Conservation (phyloP, 2,888 invertebrate genomes). For the Ophion obscuratus region DNA sequence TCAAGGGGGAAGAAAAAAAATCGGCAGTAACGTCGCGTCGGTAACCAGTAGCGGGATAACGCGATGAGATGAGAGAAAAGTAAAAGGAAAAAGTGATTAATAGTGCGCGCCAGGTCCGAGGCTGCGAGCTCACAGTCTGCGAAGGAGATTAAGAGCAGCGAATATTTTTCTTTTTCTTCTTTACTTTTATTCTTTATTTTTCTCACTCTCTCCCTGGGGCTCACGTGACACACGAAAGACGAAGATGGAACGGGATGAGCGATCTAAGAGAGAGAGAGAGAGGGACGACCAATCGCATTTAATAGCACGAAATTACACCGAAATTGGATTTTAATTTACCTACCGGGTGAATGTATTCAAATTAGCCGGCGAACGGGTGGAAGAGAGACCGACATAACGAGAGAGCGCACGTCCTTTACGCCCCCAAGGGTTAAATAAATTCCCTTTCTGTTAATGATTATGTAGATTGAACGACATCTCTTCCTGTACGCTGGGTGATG, state of each 20-base stretch:
- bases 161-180: slow-evolving; percentile 28
- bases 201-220: slow-evolving; percentile 7
- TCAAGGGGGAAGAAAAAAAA: slow-evolving; percentile 15
- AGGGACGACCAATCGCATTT: slow-evolving; percentile 78
- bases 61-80: slow-evolving; percentile 51
- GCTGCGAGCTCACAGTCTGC: slow-evolving; percentile 11
- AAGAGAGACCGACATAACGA: slow-evolving; percentile 77
- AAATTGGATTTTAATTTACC: slow-evolving; percentile 84
- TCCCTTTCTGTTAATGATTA: slow-evolving; percentile 83
- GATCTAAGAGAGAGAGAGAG: slow-evolving; percentile 41
- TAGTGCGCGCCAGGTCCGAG: slow-evolving; percentile 40
- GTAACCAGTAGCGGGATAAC: slow-evolving; percentile 56
- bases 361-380: slow-evolving; percentile 74
- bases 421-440: slow-evolving; percentile 81
- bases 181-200: slow-evolving; percentile 22
- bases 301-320: slow-evolving; percentile 83
- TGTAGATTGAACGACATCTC: slow-evolving; percentile 83
- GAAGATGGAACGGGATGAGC: slow-evolving; percentile 31
- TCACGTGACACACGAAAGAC: slow-evolving; percentile 52
- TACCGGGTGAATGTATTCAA: slow-evolving; percentile 81
- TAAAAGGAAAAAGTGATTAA: slow-evolving; percentile 63
- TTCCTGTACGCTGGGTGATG: slow-evolving; percentile 66
- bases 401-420: slow-evolving; percentile 65
- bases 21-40: slow-evolving; percentile 40
- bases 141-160: slow-evolving; percentile 30